Evolutionary conservation across 2,113 vertebrate genomes (phyloP), one percentile per base, ranked within the genome.

Genomic region (Carassius gibelio): DNA sequence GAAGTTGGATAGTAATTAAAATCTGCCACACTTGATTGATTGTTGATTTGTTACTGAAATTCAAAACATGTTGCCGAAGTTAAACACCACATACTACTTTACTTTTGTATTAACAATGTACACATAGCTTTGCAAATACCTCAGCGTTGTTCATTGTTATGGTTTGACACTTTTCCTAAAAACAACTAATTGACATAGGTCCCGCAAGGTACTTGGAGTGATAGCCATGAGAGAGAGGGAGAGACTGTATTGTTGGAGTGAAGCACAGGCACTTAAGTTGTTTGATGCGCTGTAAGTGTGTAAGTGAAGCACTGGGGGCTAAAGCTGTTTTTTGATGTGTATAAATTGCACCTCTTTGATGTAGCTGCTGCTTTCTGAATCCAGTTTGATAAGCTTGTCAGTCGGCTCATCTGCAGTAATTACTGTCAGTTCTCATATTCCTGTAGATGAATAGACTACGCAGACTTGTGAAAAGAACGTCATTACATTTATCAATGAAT

Each of bases 351-450:
- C 59, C 55, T 86, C 82, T 86, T 88, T 86, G 84, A 88, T 84
- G 81, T 86, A 13, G 30, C 76, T 59, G 76, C 87, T 86, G 87
- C 30, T 69, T 84, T 86, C 34, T 71, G 87, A 86, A 86, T 83
- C 69, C 81, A n/a, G 84, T 77, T 72, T 86, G 87, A 88, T 88
- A 86, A 88, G 84, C 81, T 86, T 86, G 87, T 88, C 84, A 55
- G 50, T 62, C 42, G 59, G 62, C 83, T 84, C 71, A 88, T 88
- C 87, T 88, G 59, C 52, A 34, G 59, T 88, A 88, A 88, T 88
- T 88, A 86, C 84, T n/a, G 45, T 81, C 75, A 48, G 79, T 84
- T 69, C 64, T 85, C 68, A 52, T 57, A 81, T 78, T 75, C 75
- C 84, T 59, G 57, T 80, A 84, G 84, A 81, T 62, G 76, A 75